Conservation (phyloP, 2,113 vertebrate species). For the Hydrochoerus hydrochaeris region DNA sequence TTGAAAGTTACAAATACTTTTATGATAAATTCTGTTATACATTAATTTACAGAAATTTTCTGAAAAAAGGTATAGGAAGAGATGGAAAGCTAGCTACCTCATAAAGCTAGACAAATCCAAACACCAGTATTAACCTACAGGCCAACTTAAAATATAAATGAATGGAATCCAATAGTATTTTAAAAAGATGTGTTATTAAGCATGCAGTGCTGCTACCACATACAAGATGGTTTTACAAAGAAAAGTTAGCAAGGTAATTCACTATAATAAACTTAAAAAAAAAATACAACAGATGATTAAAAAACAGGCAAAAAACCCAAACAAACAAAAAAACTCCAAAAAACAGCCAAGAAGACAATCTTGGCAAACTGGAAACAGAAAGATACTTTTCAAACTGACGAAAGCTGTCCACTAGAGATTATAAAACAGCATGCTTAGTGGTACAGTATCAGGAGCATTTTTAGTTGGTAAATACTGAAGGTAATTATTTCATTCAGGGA, state of each 20-base stretch:
- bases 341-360: not conserved
- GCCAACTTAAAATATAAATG: not conserved
- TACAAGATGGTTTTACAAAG: constrained; percentile 1
- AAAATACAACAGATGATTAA: not conserved
- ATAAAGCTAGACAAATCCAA: not conserved
- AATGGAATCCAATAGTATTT: not conserved
- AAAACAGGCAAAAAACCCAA: not conserved
- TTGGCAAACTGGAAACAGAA: constrained; percentile 6
- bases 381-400: not conserved
- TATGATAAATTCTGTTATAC: not conserved
- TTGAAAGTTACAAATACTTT: constrained; percentile 20
- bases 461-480: constrained; percentile 5
- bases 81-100: not conserved
- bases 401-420: not conserved
- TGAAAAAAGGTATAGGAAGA: not conserved
- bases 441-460: not conserved
- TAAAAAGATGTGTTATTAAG: not conserved
- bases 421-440: not conserved
- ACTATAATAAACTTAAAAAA: constrained; percentile 9
- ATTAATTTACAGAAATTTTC: not conserved
- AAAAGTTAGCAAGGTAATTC: not conserved
- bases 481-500: not conserved
- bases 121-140: not conserved
- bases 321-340: too few species aligned
- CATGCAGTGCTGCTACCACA: not conserved